These are phyloP conservation scores for Troilus luridus DNA, from an alignment of 2,888 invertebrate genomes.

Conservation along the genomic window DNA sequence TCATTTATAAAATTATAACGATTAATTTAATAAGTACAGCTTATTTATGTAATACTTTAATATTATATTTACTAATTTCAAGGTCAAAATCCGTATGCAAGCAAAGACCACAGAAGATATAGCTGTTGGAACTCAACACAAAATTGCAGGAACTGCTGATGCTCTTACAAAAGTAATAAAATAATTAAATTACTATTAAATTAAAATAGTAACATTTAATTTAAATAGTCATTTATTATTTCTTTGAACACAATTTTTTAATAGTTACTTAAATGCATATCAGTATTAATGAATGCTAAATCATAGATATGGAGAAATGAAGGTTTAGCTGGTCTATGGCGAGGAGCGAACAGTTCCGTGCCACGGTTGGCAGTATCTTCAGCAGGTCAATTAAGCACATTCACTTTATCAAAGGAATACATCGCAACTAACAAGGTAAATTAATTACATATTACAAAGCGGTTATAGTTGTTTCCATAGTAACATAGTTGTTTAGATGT, in stretches of 20 bases:
- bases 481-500: too few species aligned
- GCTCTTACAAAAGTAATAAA: constrained; percentile 72
- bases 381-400: background rate
- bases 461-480: too few species aligned
- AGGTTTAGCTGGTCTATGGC: background rate
- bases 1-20: too few species aligned
- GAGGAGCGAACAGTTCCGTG: background rate
- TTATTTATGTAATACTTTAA: background rate
- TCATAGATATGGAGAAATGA: background rate
- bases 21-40: too few species aligned
- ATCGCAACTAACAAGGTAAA: background rate
- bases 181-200: background rate
- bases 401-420: background rate
- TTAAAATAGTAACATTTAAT: background rate
- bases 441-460: background rate
- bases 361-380: background rate
- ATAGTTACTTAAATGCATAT: background rate
- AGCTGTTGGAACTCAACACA: constrained; percentile 90
- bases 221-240: background rate
- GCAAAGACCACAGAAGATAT: constrained; percentile 79
- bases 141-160: constrained; percentile 77
- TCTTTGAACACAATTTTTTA: background rate
- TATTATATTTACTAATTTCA: constrained; percentile 50
- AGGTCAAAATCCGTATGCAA: constrained; percentile 86
- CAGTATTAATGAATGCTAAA: background rate